Evolutionary conservation across 2,797 vertebrate species (phyloP), one percentile per base, ranked within the genome.

Genomic region (Sebastes iracundus): DNA sequence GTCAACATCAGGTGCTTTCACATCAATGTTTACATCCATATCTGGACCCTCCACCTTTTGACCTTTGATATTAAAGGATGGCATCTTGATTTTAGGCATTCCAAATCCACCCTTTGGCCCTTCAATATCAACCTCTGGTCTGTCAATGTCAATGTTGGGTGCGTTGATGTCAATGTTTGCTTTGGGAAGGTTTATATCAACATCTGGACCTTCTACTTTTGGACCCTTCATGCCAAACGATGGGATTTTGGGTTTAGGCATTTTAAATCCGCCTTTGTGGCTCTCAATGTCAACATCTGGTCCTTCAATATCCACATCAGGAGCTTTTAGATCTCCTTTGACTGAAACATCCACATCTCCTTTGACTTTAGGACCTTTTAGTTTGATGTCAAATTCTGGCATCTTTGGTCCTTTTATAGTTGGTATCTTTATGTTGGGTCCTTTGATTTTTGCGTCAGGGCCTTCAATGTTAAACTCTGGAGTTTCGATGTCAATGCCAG

Each of bases 241-340:
- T 23, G 83, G 83, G 18, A 95, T 90, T 87, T 96, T 96, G 28
- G 96, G 90, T 88, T 96, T 97, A 2, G 61, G 61, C 52, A 80
- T 79, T 64, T 80, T 65, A 8, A 73, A 56, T 35, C 71, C 65
- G 6, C 72, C 72, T 90, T 66, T 75, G 3, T 14, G 53, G 1
- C 55, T 30, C 2, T 78, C 53, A n/a, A 72, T 61, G 32, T 94
- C 60, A 59, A 76, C 2, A 8, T 80, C 71, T 9, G 80, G 73
- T 3, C 56, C 42, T 49, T 86, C n/a, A 14, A 79, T 52, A 1
- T 79, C 33, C 6, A 73, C 12, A 23, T 76, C 5, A 25, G 87
- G 80, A 81, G 20, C 53, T 73, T 78, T 46, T 56, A 67, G 63
- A 4, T 72, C 70, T 16, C 77, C 74, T 6, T 89, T 68, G 2